phyloP scores from a whole-genome alignment of 2,888 invertebrate genomes.

The Boloria euphrosyne region DNA sequence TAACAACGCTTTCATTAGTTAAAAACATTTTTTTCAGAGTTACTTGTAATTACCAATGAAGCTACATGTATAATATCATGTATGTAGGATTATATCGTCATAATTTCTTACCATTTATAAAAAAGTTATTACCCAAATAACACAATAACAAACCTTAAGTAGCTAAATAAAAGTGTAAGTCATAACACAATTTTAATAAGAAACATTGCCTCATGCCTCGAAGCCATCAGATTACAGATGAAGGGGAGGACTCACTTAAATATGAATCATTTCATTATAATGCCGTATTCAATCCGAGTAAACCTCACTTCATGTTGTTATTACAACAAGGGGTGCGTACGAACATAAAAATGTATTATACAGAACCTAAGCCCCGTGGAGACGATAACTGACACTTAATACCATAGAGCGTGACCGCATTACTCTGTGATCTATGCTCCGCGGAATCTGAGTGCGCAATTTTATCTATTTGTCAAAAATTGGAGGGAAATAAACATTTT shows the following conservation, averaged over 20 bases:
- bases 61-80: too few relatives aligned
- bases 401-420: conserved; percentile 81
- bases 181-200: conserved; percentile 79
- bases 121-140: background rate
- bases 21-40: too few relatives aligned
- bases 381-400: conserved; percentile 82
- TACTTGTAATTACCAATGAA: too few relatives aligned
- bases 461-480: conserved; percentile 72
- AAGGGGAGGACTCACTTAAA: conserved; percentile 81
- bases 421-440: conserved; percentile 80
- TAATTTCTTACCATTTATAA: background rate
- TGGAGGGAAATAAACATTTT: conserved; percentile 59
- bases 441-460: conserved; percentile 57
- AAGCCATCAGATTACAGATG: conserved; percentile 74
- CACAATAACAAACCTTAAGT: conserved; percentile 24
- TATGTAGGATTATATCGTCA: too few relatives aligned
- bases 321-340: conserved; percentile 72
- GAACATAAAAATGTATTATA: conserved; percentile 75
- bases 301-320: conserved; percentile 79
- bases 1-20: too few relatives aligned
- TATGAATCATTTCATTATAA: conserved; percentile 83
- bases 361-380: conserved; percentile 74
- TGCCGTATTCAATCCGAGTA: conserved; percentile 81
- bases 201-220: conserved; percentile 77
- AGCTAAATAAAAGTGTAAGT: conserved; percentile 49